Evolutionary conservation across 2,888 invertebrate genomes (phyloP).

Genomic region (Acheta domesticus): DNA sequence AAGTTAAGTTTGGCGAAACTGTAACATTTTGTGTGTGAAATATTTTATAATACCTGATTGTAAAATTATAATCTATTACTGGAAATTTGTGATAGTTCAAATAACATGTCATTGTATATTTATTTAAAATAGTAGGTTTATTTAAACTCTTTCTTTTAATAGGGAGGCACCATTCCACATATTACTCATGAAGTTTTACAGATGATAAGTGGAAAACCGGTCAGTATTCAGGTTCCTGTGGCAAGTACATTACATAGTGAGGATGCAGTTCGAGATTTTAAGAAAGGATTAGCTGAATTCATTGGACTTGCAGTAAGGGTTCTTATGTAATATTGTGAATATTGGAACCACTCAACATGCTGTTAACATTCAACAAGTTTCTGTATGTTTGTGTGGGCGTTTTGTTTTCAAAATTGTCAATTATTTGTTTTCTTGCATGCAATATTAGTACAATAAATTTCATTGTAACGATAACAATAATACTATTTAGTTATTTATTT

Average conservation of each 20-base stretch:
- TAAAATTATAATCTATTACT: no score
- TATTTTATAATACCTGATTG: no score
- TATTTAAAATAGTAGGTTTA: no score
- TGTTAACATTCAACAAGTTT: no score
- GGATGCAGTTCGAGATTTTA: conserved; percentile 61
- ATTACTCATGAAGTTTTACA: conserved; percentile 72
- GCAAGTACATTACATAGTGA: conserved; percentile 64
- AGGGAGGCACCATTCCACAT: conserved; percentile 81
- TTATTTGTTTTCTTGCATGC: no score
- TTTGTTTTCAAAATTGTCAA: no score
- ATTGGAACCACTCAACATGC: background rate
- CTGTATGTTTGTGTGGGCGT: no score
- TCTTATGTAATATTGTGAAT: background rate
- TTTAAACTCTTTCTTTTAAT: background rate
- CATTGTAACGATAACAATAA: background rate
- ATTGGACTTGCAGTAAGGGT: conserved; percentile 54
- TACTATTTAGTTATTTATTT: conserved; percentile 12
- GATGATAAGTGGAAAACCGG: conserved; percentile 58
- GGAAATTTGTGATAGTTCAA: no score
- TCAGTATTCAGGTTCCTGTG: conserved; percentile 69
- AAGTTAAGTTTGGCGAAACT: no score
- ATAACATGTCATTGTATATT: no score
- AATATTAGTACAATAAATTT: background rate
- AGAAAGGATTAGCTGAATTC: conserved; percentile 66
- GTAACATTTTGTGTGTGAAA: no score